Conservation (phyloP, 2,797 vertebrate genomes). For the Nasua narica region DNA sequence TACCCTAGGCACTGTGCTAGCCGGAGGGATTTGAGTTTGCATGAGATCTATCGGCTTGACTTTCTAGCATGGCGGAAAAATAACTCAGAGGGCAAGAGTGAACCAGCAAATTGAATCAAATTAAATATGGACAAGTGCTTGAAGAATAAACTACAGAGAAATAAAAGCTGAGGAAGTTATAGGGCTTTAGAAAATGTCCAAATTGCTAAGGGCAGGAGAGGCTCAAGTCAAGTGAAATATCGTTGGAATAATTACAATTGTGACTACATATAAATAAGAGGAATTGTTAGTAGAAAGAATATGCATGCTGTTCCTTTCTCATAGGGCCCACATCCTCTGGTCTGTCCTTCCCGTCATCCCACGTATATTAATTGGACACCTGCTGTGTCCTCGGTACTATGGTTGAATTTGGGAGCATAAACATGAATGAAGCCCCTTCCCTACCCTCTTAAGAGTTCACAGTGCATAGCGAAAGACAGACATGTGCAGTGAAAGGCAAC, state of each 20-base stretch:
- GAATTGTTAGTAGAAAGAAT: not conserved
- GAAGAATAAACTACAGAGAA: not conserved
- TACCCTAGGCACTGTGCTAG: too few species aligned
- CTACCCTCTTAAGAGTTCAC: not conserved
- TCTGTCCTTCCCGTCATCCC: not conserved
- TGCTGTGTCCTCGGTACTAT: not conserved
- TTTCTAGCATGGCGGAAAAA: not conserved
- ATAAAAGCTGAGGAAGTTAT: not conserved
- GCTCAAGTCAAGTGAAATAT: not conserved
- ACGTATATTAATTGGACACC: not conserved
- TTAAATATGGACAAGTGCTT: not conserved
- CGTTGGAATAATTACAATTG: too few species aligned
- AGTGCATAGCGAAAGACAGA: not conserved
- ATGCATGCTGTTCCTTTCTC: rapidly evolving
- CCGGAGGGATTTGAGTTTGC: not conserved
- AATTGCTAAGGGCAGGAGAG: not conserved
- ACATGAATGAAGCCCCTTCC: not conserved
- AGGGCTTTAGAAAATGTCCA: not conserved
- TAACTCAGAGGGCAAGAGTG: not conserved
- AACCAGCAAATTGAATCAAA: not conserved
- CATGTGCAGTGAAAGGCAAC: too few species aligned
- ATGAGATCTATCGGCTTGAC: not conserved
- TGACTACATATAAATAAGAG: not conserved
- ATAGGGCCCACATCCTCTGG: too few species aligned
- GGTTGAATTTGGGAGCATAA: too few species aligned